Percentiles rank a stretch among this genome's conserved stretches.
Evolutionary conservation across 2,888 invertebrate genomes (phyloP).

Genomic region (Entomobrya proxima): DNA sequence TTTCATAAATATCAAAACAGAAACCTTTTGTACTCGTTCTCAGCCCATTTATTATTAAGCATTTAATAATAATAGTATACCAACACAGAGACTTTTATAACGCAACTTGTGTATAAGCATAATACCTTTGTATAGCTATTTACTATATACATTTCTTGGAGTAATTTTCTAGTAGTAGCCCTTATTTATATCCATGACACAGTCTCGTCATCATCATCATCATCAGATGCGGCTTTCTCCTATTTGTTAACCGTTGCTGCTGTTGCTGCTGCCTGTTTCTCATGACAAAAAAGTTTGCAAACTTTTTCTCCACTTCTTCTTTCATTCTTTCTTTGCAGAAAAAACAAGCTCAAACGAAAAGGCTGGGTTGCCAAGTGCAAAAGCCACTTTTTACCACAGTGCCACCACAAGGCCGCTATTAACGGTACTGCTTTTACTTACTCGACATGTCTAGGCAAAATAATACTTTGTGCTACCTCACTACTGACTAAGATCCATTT

Average conservation of each 20-base stretch:
- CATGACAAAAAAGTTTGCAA: conserved; percentile 62
- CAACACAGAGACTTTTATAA: no score
- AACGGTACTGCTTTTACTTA: background rate
- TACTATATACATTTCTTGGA: background rate
- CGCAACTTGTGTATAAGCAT: no score
- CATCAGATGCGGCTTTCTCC: conserved; percentile 23
- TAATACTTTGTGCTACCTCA: background rate
- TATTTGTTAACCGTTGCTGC: conserved; percentile 11
- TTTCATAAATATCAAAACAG: background rate
- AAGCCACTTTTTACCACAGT: conserved; percentile 19
- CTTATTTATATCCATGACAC: conserved; percentile 6
- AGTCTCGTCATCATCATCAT: conserved; percentile 14
- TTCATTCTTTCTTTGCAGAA: background rate
- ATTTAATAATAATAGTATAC: conserved; percentile 6
- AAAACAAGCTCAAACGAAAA: conserved; percentile 27
- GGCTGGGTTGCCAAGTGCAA: conserved; percentile 54
- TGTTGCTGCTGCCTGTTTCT: conserved; percentile 16
- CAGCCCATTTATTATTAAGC: background rate
- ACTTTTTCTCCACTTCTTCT: conserved; percentile 19
- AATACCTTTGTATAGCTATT: background rate
- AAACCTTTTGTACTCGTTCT: background rate
- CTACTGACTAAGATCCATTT: background rate
- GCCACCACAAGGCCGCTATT: background rate
- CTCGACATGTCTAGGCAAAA: background rate
- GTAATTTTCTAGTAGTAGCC: background rate